Base-by-base conservation (phyloP, 2,888 invertebrate species). In the Malachius bipustulatus region DNA sequence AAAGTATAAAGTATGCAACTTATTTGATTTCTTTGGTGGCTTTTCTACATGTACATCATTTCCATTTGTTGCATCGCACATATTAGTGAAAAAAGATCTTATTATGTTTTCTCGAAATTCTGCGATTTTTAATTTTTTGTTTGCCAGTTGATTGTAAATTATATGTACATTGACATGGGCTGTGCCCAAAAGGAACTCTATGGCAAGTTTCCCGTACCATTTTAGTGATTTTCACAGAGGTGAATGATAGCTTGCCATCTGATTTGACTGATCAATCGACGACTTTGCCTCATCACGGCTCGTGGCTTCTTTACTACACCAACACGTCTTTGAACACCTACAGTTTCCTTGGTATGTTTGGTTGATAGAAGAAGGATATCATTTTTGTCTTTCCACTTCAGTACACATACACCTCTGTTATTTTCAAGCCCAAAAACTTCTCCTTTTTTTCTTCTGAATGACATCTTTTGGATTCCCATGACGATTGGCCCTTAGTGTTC, bases 351-450 rank as follows among this genome's bases (percentile, higher is more conserved):
- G 27, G 30, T 42, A 39, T 57, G 49, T 36, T 44, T 46, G 26
- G 52, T 53, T 27, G 47, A 47, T 16, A 55, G 43, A 24, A 54
- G 40, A 14, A 57, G 24, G 6, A 19, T 45, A 19, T 19, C 24
- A 8, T n/a, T 19, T 19, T 19, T 54, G 35, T 55, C 50, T 33
- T 43, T 42, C 50, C 53, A 57, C 36, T 52, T 52, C 15, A 48
- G 29, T 10, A 52, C 37, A 38, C 45, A 43, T 6, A 19, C 44
- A 48, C 28, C 35, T 30, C 26, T 39, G 36, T 34, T 19, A 15
- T 29, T 31, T 31, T 36, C 36, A 9, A 14, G 24, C 8, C 16
- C 31, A 16, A 36, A 31, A 26, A 31, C 15, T 19, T 35, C 16
- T 29, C 14, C 15, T 32, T 14, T 36, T 10, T 16, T 27, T 19